These are phyloP conservation scores for Dicrostonyx torquatus DNA, from an alignment of 2,797 vertebrate genomes.

Conservation along the genomic window DNA sequence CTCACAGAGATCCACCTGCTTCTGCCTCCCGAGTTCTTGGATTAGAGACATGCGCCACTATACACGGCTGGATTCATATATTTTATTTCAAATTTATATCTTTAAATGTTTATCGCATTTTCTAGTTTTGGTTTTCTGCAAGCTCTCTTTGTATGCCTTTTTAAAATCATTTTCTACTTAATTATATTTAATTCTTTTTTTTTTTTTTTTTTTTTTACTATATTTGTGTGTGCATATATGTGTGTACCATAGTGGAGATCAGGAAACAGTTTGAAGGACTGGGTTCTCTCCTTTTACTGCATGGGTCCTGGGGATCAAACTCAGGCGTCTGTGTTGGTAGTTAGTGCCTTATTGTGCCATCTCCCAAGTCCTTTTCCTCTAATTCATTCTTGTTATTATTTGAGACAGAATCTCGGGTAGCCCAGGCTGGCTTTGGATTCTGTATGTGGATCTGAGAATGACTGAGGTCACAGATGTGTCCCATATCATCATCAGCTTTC, in stretches of 20 bases:
- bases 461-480: not conserved
- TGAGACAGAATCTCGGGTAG: not conserved
- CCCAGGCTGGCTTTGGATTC: not conserved
- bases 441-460: not conserved
- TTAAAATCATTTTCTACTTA: constrained; percentile 31
- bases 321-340: not conserved
- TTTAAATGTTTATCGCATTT: constrained; percentile 20
- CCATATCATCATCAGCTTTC: not conserved
- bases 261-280: not conserved
- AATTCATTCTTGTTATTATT: not conserved
- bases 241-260: not conserved
- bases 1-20: not conserved
- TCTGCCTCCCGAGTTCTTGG: not conserved
- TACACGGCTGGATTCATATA: not conserved
- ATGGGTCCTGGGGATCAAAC: not conserved
- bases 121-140: constrained; percentile 45
- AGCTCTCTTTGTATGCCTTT: constrained; percentile 15
- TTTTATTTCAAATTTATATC: constrained; percentile 58
- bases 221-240: not conserved
- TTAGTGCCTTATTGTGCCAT: not conserved
- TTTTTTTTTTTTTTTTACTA: not conserved
- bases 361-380: not conserved
- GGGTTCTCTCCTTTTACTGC: not conserved
- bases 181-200: not conserved
- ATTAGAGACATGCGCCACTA: not conserved